phyloP scores from a whole-genome alignment of 2,888 invertebrate species.

The Deilephila elpenor region DNA sequence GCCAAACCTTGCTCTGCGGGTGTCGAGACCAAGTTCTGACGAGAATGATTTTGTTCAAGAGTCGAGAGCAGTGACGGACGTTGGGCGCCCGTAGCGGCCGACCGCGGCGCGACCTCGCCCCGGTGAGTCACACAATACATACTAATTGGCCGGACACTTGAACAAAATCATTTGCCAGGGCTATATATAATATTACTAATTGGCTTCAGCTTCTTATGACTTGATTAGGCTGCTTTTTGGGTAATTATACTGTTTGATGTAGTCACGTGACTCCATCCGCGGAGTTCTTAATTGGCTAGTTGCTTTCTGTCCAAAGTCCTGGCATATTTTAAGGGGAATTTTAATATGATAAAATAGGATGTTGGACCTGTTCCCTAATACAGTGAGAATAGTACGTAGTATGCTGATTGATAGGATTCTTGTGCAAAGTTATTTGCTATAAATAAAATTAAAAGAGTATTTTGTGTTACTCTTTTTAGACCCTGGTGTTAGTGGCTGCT shows the following conservation, averaged over 20 bases:
- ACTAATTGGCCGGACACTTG: constrained; percentile 68
- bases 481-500: too few relatives aligned
- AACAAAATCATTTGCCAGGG: constrained; percentile 60
- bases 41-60: constrained; percentile 82
- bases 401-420: too few relatives aligned
- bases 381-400: too few relatives aligned
- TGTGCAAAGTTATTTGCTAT: too few relatives aligned
- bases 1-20: not conserved
- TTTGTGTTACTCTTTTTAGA: too few relatives aligned
- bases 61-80: constrained; percentile 72
- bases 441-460: too few relatives aligned
- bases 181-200: not conserved
- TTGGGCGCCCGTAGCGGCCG: constrained; percentile 72
- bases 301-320: too few relatives aligned
- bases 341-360: too few relatives aligned
- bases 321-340: too few relatives aligned
- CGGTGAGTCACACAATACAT: constrained; percentile 70
- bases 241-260: not conserved
- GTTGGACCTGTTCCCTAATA: too few relatives aligned
- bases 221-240: not conserved
- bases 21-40: constrained; percentile 47
- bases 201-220: not conserved
- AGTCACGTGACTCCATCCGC: too few relatives aligned
- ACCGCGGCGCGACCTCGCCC: constrained; percentile 57
- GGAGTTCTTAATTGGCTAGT: too few relatives aligned